Conservation (phyloP, 1,140 invertebrate genomes). For the Drosophila guanche region DNA sequence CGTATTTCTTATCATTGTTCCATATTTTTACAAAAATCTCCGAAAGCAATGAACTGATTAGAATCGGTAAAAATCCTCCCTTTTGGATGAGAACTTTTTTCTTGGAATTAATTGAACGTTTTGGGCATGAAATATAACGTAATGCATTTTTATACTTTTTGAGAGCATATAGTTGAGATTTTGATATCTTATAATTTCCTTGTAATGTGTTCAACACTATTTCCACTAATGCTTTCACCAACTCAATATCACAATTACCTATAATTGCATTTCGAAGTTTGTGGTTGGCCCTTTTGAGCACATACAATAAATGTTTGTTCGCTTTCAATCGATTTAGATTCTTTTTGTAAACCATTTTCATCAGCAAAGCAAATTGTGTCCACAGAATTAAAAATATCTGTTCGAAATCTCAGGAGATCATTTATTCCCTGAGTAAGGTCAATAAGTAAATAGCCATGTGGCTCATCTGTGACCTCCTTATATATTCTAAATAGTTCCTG, state of each 20-base stretch:
- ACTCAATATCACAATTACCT: no score
- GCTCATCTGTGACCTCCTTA: conserved; percentile 8
- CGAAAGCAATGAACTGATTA: neutral
- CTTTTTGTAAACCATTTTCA: conserved; percentile 19
- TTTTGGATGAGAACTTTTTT: no score
- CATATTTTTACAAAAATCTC: neutral
- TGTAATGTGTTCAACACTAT: no score
- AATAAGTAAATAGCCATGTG: conserved; percentile 14
- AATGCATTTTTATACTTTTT: no score
- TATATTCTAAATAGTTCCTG: conserved; percentile 2
- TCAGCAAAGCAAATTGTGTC: conserved; percentile 3
- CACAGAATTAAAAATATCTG: conserved; percentile 6
- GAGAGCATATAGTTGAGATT: no score
- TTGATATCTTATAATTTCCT: no score
- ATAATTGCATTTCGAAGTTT: no score
- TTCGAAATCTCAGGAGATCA: conserved; percentile 6
- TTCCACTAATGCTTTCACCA: no score
- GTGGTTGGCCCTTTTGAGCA: neutral
- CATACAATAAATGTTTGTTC: conserved; percentile 17
- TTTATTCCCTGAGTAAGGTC: conserved; percentile 10
- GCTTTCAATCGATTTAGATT: conserved; percentile 9
- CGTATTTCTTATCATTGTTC: no score
- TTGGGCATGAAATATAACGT: no score
- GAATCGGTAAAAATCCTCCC: neutral
- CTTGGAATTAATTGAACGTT: no score